Evolutionary conservation across 2,113 vertebrate species (phyloP), one percentile per base, ranked within the genome.

Genomic region (Plestiodon gilberti): DNA sequence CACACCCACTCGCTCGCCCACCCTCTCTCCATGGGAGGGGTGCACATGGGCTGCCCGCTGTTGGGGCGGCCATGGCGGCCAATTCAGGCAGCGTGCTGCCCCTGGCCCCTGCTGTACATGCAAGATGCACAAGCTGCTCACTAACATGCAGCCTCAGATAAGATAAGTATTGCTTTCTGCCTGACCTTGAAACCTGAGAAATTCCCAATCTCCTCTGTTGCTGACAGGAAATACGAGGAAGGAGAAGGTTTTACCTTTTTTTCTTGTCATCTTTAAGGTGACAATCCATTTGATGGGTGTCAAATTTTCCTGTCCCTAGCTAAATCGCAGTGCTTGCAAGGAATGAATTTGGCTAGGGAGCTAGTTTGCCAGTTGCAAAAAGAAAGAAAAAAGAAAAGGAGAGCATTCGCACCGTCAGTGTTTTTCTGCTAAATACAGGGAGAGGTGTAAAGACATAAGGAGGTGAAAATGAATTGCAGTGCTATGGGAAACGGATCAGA

Each of bases 131-230:
- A 91, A 93, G 64, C 79, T 88, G 73, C 89, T 90, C 91, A 91
- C 40, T 87, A 71, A 73, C 81, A 71, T 82, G 81, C 85, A 91
- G 89, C 38, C 84, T 89, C 59, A 11, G 35, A 90, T 1, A 25
- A 62, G 82, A 91, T 89, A 93, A 93, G 77, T 43, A 90, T 88
- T 83, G 89, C 77, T 90, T 71, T 90, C 86, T 82, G 78, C 79
- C 57, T 93, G 93, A 95, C 95, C 92, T 95, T 95, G 95, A 95
- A 95, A 95, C 84, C 83, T 91, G 89, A 95, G 93, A 95, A 94
- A 86, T 81, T 86, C 78, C 67, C 78, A 52, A 33, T 86, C 91
- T 94, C 77, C 87, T 90, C 88, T 92, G 86, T 69, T 0, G 85
- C 89, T 93, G 95, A 91, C 94, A 95, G 93, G 83, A 89, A 48